Conservation (phyloP, 2,113 vertebrate genomes). For the Xiphophorus couchianus region DNA sequence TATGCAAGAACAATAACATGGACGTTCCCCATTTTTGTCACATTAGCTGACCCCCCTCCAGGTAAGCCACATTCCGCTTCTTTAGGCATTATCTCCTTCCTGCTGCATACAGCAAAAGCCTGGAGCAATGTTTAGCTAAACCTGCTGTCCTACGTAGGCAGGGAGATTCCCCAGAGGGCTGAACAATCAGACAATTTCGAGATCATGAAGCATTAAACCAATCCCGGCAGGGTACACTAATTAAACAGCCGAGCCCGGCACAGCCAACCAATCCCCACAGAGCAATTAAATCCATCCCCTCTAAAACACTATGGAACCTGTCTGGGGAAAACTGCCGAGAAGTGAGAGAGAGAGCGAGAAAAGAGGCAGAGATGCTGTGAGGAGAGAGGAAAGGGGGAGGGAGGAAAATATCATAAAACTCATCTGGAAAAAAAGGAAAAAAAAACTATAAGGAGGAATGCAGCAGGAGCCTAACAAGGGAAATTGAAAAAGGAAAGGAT, state of each 20-base stretch:
- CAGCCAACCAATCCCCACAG: conserved; percentile 99
- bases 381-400: conserved; percentile 30
- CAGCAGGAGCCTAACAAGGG: conserved; percentile 86
- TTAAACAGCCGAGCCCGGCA: conserved; percentile 99
- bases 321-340: conserved; percentile 88
- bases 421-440: conserved; percentile 90
- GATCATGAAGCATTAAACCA: conserved; percentile 99
- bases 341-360: conserved; percentile 78
- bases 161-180: conserved; percentile 88
- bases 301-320: conserved; percentile 97
- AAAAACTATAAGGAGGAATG: conserved; percentile 64
- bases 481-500: conserved; percentile 83
- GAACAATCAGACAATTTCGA: conserved; percentile 99
- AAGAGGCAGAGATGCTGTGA: conserved; percentile 72
- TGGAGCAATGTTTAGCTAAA: conserved; percentile 88
- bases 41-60: conserved; percentile 44
- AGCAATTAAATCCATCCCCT: conserved; percentile 99
- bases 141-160: conserved; percentile 82
- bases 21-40: conserved; percentile 31
- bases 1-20: conserved; percentile 11
- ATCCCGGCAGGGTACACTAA: conserved; percentile 99
- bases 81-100: conserved; percentile 52
- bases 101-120: conserved; percentile 68
- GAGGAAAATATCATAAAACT: conserved; percentile 87
- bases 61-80: conserved; percentile 36